Evolutionary conservation across 2,888 invertebrate species (phyloP).

Genomic region (Leptinotarsa haldemani): DNA sequence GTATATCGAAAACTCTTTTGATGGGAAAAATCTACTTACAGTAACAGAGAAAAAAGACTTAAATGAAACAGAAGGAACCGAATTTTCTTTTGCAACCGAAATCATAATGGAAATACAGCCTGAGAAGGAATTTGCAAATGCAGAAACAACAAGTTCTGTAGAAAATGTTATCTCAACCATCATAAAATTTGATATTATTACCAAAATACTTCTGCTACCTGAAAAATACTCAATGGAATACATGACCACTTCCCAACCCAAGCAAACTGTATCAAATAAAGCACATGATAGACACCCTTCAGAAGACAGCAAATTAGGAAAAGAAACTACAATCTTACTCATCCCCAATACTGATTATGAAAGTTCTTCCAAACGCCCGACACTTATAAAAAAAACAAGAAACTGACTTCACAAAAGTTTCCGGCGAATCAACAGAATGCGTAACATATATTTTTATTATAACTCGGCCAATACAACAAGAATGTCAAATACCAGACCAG

Average conservation of each 20-base stretch:
- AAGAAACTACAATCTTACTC: slow-evolving; percentile 7
- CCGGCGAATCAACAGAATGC: background rate
- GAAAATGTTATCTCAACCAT: slow-evolving; percentile 14
- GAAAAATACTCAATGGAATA: slow-evolving; percentile 11
- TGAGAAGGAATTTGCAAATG: background rate
- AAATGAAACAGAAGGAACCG: background rate
- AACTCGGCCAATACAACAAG: slow-evolving; percentile 3
- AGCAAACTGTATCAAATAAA: background rate
- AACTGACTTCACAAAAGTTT: background rate
- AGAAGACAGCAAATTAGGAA: slow-evolving; percentile 2
- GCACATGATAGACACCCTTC: slow-evolving; percentile 15
- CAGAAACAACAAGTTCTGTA: background rate
- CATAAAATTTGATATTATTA: slow-evolving; percentile 14
- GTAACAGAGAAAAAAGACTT: slow-evolving; percentile 1
- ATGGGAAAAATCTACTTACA: background rate
- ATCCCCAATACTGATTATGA: slow-evolving; percentile 16
- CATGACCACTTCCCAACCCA: background rate
- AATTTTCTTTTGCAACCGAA: background rate
- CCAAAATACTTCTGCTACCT: background rate
- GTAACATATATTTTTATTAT: background rate
- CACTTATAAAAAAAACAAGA: background rate
- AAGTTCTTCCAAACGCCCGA: background rate
- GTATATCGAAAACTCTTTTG: background rate
- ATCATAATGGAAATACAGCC: background rate
- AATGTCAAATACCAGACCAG: slow-evolving; percentile 25